A percentile compares a stretch with the other conserved stretches of the same genome.
These are phyloP conservation scores for Palythoa heliodiscus DNA, from an alignment of 92 coral and sea anemone species.

Conservation along the genomic window DNA sequence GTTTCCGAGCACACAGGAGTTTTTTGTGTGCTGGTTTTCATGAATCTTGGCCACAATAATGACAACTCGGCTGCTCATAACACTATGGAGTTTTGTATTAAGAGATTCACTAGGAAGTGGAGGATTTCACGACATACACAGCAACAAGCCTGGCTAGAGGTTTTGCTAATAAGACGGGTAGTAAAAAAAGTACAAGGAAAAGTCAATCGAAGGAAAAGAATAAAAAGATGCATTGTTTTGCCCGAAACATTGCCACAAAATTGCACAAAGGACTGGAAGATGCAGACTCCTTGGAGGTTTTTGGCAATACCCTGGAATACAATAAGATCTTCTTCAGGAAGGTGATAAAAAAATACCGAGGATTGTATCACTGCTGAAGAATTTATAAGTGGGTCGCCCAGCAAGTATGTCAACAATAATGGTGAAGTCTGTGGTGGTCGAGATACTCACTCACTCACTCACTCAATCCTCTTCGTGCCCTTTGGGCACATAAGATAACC, in stretches of 20 bases:
- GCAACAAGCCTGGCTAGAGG: slow-evolving; percentile 16
- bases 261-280: slow-evolving; percentile 21
- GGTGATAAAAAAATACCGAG: slow-evolving; percentile 1
- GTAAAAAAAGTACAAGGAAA: slow-evolving; percentile 13
- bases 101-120: slow-evolving; percentile 6
- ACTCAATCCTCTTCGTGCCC: too few species aligned
- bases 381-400: slow-evolving; percentile 1
- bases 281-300: slow-evolving; percentile 13
- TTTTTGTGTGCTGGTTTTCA: too few species aligned
- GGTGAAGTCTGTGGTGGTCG: slow-evolving; percentile 23
- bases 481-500: too few species aligned
- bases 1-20: too few species aligned
- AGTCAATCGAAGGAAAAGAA: slow-evolving; percentile 14
- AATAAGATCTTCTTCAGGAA: slow-evolving; percentile 24
- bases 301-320: slow-evolving; percentile 26
- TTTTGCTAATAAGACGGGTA: slow-evolving; percentile 16
- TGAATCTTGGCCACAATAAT: too few species aligned
- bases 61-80: too few species aligned
- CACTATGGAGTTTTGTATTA: slow-evolving; percentile 17
- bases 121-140: slow-evolving; percentile 10
- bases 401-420: slow-evolving; percentile 15
- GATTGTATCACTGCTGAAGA: slow-evolving; percentile 36
- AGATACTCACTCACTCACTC: too few species aligned
- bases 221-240: slow-evolving; percentile 24
- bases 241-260: slow-evolving; percentile 22